A percentile compares a stretch with the other conserved stretches of the same genome.
phyloP scores from a whole-genome alignment of 2,113 vertebrate species.

The Nesogale talazaci region DNA sequence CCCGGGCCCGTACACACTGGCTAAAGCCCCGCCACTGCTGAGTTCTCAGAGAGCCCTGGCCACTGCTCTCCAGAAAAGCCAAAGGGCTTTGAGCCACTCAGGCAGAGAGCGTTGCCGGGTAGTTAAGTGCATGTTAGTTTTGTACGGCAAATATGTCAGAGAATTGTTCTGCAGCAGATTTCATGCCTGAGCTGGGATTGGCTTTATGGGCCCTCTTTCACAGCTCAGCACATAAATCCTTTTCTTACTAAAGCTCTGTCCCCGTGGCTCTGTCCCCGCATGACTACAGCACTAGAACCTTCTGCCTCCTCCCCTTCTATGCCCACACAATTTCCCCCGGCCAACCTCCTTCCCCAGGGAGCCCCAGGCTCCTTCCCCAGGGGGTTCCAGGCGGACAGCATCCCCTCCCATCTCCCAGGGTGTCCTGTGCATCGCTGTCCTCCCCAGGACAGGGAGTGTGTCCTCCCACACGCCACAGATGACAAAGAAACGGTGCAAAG shows the following conservation, averaged over 20 bases:
- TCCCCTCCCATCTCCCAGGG: background rate
- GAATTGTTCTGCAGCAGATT: background rate
- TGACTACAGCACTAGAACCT: background rate
- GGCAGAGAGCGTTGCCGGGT: background rate
- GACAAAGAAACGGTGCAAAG: background rate
- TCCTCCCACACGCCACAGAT: background rate
- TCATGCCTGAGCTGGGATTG: background rate
- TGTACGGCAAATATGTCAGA: background rate
- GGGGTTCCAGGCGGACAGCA: background rate
- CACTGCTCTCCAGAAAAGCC: background rate
- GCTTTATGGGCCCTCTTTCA: background rate
- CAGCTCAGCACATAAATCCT: background rate
- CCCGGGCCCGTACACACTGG: too few species aligned
- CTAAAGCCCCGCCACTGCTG: fast-evolving
- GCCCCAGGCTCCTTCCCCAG: background rate
- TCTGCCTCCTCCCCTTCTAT: too few species aligned
- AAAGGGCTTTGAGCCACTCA: background rate
- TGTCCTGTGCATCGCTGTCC: background rate
- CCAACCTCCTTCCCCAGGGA: too few species aligned
- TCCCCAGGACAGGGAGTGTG: too few species aligned
- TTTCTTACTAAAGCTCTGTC: background rate
- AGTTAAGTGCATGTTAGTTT: fast-evolving
- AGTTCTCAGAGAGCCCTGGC: background rate
- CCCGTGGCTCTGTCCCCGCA: fast-evolving
- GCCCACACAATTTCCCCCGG: background rate